Evolutionary conservation across 23 tunicate genomes (phyloP), one percentile per base, ranked within the genome.

Genomic region (Styela plicata): DNA sequence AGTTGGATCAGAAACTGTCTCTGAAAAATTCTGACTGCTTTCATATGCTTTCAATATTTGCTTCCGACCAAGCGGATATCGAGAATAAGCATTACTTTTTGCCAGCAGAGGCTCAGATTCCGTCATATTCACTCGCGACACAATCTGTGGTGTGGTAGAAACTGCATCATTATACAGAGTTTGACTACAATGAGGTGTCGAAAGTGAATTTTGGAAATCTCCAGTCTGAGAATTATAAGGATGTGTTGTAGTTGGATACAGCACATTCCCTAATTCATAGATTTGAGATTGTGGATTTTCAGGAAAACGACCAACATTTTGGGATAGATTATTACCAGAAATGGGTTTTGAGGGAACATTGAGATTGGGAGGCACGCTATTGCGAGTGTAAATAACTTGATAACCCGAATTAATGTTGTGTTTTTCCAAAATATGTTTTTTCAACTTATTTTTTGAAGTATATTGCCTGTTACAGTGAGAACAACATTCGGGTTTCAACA

Each of bases 391-490:
- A 7, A 44, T 44, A 5, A 13, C 57, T 44, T 44, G 57, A 5
- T 7, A 44, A 5, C 7, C 57, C 57, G 7, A 7, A 44, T 67
- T 24, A 17, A 18, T 67, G 71, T 27, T 17, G 27, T 89, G 94
- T 73, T 89, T 89, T 13, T 26, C 36, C 21, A 36, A 16, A 3
- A 90, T 66, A 53, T 90, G 96, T 26, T 75, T 86, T 20, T 31
- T 24, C 73, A 85, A 19, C 76, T 90, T 90, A 32, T 78, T 32
- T 29, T 63, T 74, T 70, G 69, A 70, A 18, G 96, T 37, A 70
- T 90, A 90, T 70, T 90, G 89, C 23, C 84, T 80, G 5, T 79
- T 88, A 34, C 96, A 90, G 36, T 85, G 75, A 2, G 89, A 89
- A 36, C 96, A 90, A 26, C 17, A 32, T 1, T 34, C 24, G 5